Base-by-base conservation (phyloP, 2,888 invertebrate species). In the Pantelozetes paolii region DNA sequence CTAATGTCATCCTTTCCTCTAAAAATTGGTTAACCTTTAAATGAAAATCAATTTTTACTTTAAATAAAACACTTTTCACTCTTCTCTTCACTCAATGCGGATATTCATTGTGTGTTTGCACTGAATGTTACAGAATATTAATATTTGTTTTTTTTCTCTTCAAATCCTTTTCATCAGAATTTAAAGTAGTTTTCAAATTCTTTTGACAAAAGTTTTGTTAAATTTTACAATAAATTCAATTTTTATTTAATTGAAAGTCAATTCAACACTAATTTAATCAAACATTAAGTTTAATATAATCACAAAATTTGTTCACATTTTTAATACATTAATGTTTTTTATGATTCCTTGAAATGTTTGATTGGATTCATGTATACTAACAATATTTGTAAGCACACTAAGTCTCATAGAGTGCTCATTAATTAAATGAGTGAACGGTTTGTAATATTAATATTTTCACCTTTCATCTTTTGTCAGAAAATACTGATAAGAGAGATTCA, bases 11-110 rank as follows among this genome's bases (percentile, higher is more conserved):
- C n/a, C 30, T 15, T 54, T 54, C 30, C n/a, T 26, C 54, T 62
- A 36, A 40, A 64, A 67, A 36, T 67, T 67, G 67, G 36, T 67
- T 67, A 67, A 67, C 67, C 67, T 67, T 67, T 42, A 67, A 67
- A 42, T 23, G 32, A 23, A 62, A 36, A 40, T 67, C 40, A 67
- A 67, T 15, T 67, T 67, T 67, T 23, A 2, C 2, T 59, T 67
- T n/a, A 62, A 64, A 36, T 42, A 67, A 36, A 67, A 67, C 59
- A 54, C 26, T 54, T 54, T 54, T 20, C 54, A 9, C 54, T 54
- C 54, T 45, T 15, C 45, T 45, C 45, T 23, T 54, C 62, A 62
- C 32, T 54, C 54, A 8, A 54, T 54, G 18, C 54, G 54, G 54
- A 32, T 32, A 62, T 32, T 62, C n/a, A 30, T 62, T 28, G 62